A percentile compares a stretch with the other conserved stretches of the same genome.
Conservation (phyloP, 1,140 invertebrate species). For the Drosophila littoralis region DNA sequence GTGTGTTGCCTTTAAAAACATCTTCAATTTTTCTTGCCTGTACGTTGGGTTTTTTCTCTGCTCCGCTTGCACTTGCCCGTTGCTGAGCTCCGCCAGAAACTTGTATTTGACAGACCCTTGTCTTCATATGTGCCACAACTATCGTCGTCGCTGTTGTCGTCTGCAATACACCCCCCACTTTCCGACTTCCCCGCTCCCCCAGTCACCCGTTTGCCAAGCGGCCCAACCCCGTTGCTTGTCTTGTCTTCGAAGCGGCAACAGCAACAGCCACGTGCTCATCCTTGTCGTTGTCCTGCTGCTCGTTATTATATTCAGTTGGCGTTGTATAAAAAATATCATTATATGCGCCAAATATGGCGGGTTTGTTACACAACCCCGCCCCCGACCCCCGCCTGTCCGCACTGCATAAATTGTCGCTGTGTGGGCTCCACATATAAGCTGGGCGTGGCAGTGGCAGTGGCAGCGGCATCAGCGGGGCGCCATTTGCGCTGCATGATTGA, state of each 20-base stretch:
- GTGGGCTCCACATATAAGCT: conserved; percentile 13
- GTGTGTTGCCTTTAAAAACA: conserved; percentile 70
- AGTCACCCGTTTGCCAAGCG: neutral
- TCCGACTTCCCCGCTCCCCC: too few species aligned
- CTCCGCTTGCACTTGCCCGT: neutral
- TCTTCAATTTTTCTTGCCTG: conserved; percentile 75
- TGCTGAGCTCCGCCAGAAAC: conserved; percentile 68
- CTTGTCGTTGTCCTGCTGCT: conserved; percentile 57
- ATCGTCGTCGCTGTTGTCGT: conserved; percentile 54
- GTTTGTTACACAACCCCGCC: neutral
- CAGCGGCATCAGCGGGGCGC: conserved; percentile 22
- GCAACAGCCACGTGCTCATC: conserved; percentile 22
- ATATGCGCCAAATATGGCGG: conserved; percentile 63
- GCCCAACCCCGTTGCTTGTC: neutral
- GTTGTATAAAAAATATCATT: conserved; percentile 65
- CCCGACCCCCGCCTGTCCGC: neutral
- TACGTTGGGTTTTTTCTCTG: conserved; percentile 33
- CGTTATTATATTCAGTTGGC: conserved; percentile 75
- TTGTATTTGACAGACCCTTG: conserved; percentile 82
- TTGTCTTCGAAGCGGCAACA: neutral
- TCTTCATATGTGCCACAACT: conserved; percentile 81
- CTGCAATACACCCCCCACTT: neutral
- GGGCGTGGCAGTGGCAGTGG: conserved; percentile 32
- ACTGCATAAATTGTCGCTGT: conserved; percentile 73
- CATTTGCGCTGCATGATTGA: conserved; percentile 75